Base-by-base conservation (phyloP, 2,113 vertebrate genomes). In the Ivindomyrus marchei region DNA sequence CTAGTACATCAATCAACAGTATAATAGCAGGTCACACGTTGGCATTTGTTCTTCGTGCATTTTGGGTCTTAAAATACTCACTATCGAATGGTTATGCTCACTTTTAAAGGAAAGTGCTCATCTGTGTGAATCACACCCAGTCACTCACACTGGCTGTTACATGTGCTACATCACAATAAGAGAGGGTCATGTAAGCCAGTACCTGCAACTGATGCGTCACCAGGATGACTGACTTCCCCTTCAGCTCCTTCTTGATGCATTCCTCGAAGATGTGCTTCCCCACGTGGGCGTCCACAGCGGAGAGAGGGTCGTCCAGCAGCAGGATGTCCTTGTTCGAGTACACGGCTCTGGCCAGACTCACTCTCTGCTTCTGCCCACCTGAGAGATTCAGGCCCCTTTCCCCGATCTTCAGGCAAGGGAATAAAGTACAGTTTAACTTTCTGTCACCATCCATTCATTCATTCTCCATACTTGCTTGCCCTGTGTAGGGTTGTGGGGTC, bases 141-240 rank as follows among this genome's bases (percentile, higher is more conserved):
- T 17, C 74, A 77, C 1, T 39, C 36, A 42, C 31, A 39, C 11
- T 17, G 31, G 36, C 74, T 19, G 31, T 80, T 8, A 77, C 31
- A 77, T 42, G 6, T 5, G 0, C 13, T 27, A 42, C 36, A 8
- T 42, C 36, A 80, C 31, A 80, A 17, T 42, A 42, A 19, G 15
- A 80, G 36, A 27, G 46, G 10, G 1, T 4, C 27, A 3, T 52
- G 49, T 52, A 6, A 52, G 39, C 45, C 21, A 52, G 92, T 93
- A 96, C 97, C 96, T 97, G 96, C 11, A 97, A 93, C 74, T 97
- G 96, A 89, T 97, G 96, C 31, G 95, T 97, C 80, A 96, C 94
- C 85, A 97, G 91, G 7, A 96, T 91, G 0, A 97, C 1, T 0
- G 96, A 96, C 93, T 97, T 97, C 56, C 93, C 94, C 80, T 84